These are phyloP conservation scores for Bujurquina vittata DNA, from an alignment of 2,113 vertebrate species.

Conservation along the genomic window DNA sequence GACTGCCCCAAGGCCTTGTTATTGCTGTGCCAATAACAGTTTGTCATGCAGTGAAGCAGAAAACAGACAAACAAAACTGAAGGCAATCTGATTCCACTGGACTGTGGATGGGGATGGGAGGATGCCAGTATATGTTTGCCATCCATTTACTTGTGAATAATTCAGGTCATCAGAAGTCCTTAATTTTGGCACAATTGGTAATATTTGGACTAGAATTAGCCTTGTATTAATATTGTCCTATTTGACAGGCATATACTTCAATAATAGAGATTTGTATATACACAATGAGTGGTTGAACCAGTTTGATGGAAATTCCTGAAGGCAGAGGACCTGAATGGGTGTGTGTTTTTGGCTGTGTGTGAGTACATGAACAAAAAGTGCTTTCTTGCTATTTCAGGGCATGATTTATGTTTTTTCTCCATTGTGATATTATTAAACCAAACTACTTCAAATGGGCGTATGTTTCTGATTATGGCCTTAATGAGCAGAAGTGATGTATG, in stretches of 20 bases:
- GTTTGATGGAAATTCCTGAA: constrained; percentile 32
- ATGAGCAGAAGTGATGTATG: constrained; percentile 71
- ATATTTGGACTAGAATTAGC: constrained; percentile 7
- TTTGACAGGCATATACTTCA: neutral
- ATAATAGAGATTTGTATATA: constrained; percentile 12
- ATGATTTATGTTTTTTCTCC: constrained; percentile 74
- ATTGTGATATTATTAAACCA: constrained; percentile 80
- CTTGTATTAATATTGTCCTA: neutral
- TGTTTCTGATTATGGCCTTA: constrained; percentile 75
- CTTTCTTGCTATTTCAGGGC: constrained; percentile 51
- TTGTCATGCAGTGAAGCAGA: constrained; percentile 79
- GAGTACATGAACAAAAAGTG: constrained; percentile 35
- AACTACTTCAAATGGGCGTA: constrained; percentile 74
- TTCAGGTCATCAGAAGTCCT: constrained; percentile 29
- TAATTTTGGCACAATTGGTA: constrained; percentile 24
- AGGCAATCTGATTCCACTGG: constrained; percentile 71
- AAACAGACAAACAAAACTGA: constrained; percentile 79
- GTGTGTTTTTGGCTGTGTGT: constrained; percentile 7
- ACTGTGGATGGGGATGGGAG: constrained; percentile 60
- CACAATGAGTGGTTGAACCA: constrained; percentile 26
- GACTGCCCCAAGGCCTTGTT: constrained; percentile 76
- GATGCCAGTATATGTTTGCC: constrained; percentile 47
- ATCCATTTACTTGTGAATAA: constrained; percentile 46
- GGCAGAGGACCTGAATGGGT: constrained; percentile 13
- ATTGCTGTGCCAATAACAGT: constrained; percentile 81